Evolutionary conservation across 2,113 vertebrate genomes (phyloP), one percentile per base, ranked within the genome.

Genomic region (Parotia lawesii): DNA sequence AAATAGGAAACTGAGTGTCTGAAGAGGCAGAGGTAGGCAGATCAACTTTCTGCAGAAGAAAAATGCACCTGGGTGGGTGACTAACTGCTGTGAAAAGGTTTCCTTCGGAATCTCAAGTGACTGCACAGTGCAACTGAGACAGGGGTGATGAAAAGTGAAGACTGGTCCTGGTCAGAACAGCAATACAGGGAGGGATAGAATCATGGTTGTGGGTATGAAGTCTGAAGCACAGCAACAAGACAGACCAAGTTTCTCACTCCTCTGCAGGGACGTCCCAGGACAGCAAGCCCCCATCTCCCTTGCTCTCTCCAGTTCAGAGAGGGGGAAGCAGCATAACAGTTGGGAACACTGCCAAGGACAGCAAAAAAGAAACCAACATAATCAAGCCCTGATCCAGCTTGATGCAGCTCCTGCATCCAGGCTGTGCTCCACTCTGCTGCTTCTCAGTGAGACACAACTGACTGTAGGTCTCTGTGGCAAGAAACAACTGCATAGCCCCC

Each of bases 241-340:
- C 22, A 56, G 31, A 44, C 6, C 53, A 51, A 45, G 21, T 29
- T 33, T 47, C 47, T 25, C n/a, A 17, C 3, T 35, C 64, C 54
- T 58, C 38, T 75, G 40, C 0, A 0, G 28, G 1, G 0, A 58
- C 12, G 15, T 37, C 51, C 66, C 40, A 40, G 28, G 27, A 48
- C 35, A 54, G 33, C 15, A 70, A 66, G 24, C 10, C 17, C 20
- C 27, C 11, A 11, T 12, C 38, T 62, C 38, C 25, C 38, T 27
- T 33, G 20, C 25, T 56, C 31, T 53, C 67, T 28, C 50, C 27
- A 74, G 24, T 7, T 60, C 33, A 11, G 47, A 62, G 25, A 38
- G 19, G 9, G 5, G 22, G 35, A 83, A 64, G 33, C 61, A 66
- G 42, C 47, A 51, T 4, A 40, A 29, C 15, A 35, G 42, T 15